phyloP scores from a whole-genome alignment of 2,113 vertebrate genomes.

The Danionella cerebrum region DNA sequence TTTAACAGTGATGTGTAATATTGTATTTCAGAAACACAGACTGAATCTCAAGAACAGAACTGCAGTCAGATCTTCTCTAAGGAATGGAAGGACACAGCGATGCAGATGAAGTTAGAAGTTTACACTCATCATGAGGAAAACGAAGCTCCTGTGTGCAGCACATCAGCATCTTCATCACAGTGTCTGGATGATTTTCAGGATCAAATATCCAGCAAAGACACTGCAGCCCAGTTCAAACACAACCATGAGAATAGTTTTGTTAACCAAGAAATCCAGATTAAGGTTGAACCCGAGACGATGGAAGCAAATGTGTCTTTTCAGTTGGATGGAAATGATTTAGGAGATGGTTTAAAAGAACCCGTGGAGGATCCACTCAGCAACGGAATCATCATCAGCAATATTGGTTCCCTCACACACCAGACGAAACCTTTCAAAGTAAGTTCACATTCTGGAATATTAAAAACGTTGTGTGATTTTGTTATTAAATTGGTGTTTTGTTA shows the following conservation, averaged over 20 bases:
- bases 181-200: neutral
- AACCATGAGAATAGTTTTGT: neutral
- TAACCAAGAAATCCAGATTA: slow-evolving; percentile 8
- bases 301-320: neutral
- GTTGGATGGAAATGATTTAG: neutral
- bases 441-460: too few relatives aligned
- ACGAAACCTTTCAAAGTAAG: neutral
- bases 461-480: too few relatives aligned
- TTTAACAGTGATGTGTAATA: too few relatives aligned
- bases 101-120: slow-evolving; percentile 28
- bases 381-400: neutral
- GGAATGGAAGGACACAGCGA: slow-evolving; percentile 7
- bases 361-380: neutral
- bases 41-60: neutral
- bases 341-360: neutral
- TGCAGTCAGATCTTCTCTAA: neutral
- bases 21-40: slow-evolving; percentile 8
- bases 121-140: neutral
- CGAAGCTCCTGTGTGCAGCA: neutral
- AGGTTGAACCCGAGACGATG: slow-evolving; percentile 4
- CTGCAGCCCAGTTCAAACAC: neutral
- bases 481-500: too few relatives aligned
- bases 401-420: neutral
- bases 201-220: neutral
- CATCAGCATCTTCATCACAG: neutral